A percentile compares a stretch with the other conserved stretches of the same genome.
Conservation (phyloP, 2,888 invertebrate species). For the Pyralis farinalis region DNA sequence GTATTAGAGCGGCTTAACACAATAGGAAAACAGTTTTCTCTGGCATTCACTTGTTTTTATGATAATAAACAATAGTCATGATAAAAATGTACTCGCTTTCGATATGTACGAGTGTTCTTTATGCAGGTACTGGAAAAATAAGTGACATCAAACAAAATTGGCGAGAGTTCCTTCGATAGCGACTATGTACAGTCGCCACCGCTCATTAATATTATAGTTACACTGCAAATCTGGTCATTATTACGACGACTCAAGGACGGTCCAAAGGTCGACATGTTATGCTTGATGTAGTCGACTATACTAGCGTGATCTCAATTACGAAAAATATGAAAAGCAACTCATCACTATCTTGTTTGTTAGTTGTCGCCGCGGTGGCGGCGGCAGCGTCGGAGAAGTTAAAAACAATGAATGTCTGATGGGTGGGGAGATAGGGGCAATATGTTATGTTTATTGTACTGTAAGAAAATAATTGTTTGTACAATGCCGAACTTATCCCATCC, state of each 20-base stretch:
- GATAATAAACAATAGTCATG: slow-evolving; percentile 5
- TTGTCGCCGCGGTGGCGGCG: slow-evolving; percentile 49
- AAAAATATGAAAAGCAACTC: slow-evolving; percentile 44
- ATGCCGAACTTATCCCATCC: too few species aligned
- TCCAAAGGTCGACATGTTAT: too few species aligned
- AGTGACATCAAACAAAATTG: slow-evolving; percentile 55
- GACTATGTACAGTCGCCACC: too few species aligned
- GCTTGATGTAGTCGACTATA: slow-evolving; percentile 17
- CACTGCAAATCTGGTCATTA: too few species aligned
- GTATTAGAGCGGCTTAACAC: not conserved
- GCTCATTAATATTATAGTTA: too few species aligned
- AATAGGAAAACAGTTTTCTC: slow-evolving; percentile 10
- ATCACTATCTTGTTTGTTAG: slow-evolving; percentile 57
- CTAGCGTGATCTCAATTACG: slow-evolving; percentile 55
- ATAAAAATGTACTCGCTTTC: slow-evolving; percentile 10
- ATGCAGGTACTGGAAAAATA: slow-evolving; percentile 31
- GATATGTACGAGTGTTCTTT: slow-evolving; percentile 4
- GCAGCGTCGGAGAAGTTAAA: slow-evolving; percentile 54
- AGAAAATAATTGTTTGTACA: too few species aligned
- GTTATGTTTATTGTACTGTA: too few species aligned
- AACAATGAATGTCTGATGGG: slow-evolving; percentile 44
- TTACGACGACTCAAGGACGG: too few species aligned
- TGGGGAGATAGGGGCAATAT: slow-evolving; percentile 1
- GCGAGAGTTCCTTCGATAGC: slow-evolving; percentile 42
- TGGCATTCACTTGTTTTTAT: slow-evolving; percentile 6